These are phyloP conservation scores for Nannoperca obscura DNA, from an alignment of 2,797 vertebrate genomes.

Conservation along the genomic window DNA sequence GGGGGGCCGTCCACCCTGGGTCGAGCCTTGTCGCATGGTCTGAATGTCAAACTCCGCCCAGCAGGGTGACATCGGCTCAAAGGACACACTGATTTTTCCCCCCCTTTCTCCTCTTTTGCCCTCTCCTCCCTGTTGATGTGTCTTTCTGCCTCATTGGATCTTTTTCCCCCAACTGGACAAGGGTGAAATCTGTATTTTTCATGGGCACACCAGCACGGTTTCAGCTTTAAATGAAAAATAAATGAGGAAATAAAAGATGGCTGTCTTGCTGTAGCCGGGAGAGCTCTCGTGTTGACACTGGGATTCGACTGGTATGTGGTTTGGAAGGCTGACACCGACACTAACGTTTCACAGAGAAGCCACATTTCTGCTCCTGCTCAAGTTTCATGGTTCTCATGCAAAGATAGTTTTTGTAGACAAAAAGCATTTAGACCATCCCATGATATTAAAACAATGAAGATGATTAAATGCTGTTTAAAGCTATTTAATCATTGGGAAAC, in stretches of 20 bases:
- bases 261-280: conserved; percentile 15
- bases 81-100: conserved; percentile 66
- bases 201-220: conserved; percentile 28
- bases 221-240: conserved; percentile 65
- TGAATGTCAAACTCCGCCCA: conserved; percentile 92
- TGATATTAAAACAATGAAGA: neutral
- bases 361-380: neutral
- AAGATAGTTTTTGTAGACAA: neutral
- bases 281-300: conserved; percentile 12
- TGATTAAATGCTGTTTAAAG: neutral
- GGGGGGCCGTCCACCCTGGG: conserved; percentile 84
- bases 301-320: conserved; percentile 5
- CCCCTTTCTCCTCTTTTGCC: conserved; percentile 42
- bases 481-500: neutral
- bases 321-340: conserved; percentile 7
- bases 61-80: conserved; percentile 85
- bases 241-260: conserved; percentile 60
- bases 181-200: conserved; percentile 75
- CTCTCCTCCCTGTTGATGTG: conserved; percentile 63
- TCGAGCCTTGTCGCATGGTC: conserved; percentile 91
- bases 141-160: conserved; percentile 73
- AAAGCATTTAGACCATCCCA: neutral
- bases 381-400: neutral
- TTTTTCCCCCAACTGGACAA: conserved; percentile 59
- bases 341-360: neutral